Evolutionary conservation across 2,888 invertebrate species (phyloP), one percentile per base, ranked within the genome.

Genomic region (Caenorhabditis japonica): DNA sequence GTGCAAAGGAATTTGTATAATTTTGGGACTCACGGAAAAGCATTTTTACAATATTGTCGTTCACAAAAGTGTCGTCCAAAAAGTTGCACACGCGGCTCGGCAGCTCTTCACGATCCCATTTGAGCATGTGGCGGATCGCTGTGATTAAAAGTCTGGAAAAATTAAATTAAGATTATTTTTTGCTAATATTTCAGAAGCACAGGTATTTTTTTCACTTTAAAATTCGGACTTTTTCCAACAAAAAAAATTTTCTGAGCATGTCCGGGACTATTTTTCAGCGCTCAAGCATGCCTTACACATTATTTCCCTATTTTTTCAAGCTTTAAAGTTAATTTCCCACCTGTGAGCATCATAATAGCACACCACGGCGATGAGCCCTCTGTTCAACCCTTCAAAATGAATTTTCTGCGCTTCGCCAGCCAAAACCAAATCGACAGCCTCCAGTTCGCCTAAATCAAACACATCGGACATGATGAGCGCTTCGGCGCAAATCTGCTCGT

Each of bases 331-430:
- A 13, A 10, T 36, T 51, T 15, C 55, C 33, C 25, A 77, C 43
- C 80, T 55, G 39, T 82, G 83, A 21, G 78, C 75, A 49, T 83
- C 82, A 66, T 83, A 83, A 46, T 83, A 83, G 60, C 83, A 83
- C n/a, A 80, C 66, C 12, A 83, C 81, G 8, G 82, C 79, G 23
- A 79, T 61, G 8, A 83, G 70, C 8, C 81, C 81, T 30, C 83
- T 61, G 21, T 72, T 66, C 5, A 83, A 21, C 10, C 72, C 72
- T 25, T 76, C 73, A 25, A 79, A 82, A 46, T 81, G 73, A n/a
- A 75, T 62, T 23, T 51, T 53, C 46, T 83, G 82, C 7, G 79
- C 58, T 53, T 83, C 83, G 36, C 81, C 83, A 5, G 80, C 62
- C 19, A 83, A 36, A 27, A 83, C 62, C 34, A 83, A 43, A 17